Evolutionary conservation across 1,140 invertebrate genomes (phyloP), one percentile per base, ranked within the genome.

Genomic region (Belonocnema kinseyi): DNA sequence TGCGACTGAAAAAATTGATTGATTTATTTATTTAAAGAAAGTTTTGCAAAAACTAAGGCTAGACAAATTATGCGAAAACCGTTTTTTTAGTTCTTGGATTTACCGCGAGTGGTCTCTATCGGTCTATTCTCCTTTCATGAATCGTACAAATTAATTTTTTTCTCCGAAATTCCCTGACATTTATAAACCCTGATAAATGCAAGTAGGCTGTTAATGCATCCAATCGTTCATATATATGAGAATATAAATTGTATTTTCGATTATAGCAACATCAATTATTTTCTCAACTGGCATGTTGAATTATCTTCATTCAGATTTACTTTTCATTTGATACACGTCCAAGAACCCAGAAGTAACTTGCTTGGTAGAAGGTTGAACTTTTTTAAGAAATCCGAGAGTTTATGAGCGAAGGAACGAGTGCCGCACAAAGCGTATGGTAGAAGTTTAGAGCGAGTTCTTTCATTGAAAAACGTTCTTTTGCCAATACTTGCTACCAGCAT

Each of bases 401-500:
- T 66, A 66, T 46, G 61, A 66, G 61, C 21, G 40, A 66, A 66
- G n/a, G n/a, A 61, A 40, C 61, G 61, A 33, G 11, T 40, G n/a
- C 13, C n/a, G 33, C 26, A 66, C 61, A 66, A 66, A 66, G 61
- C 61, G 40, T 66, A 66, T 33, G 61, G 61, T 33, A 66, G 61
- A 40, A 66, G 61, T 66, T 66, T 66, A 16, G 61, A 66, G 26
- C 26, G 40, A 66, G 61, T 66, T 66, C 61, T 40, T 33, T 66
- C 61, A 21, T 40, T 40, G 61, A 66, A 66, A 66, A 66, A 66
- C 33, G 26, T 33, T 66, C 61, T 66, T 66, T 66, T 66, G 61
- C 61, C 61, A 66, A 66, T 66, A 66, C 61, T 14, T 16, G 61
- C 61, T 66, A 66, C 61, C n/a, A 66, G 46, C 61, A 66, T 66